A percentile compares a stretch with the other conserved stretches of the same genome.
Evolutionary conservation across 2,888 invertebrate species (phyloP).

Genomic region (Agrilus mali): DNA sequence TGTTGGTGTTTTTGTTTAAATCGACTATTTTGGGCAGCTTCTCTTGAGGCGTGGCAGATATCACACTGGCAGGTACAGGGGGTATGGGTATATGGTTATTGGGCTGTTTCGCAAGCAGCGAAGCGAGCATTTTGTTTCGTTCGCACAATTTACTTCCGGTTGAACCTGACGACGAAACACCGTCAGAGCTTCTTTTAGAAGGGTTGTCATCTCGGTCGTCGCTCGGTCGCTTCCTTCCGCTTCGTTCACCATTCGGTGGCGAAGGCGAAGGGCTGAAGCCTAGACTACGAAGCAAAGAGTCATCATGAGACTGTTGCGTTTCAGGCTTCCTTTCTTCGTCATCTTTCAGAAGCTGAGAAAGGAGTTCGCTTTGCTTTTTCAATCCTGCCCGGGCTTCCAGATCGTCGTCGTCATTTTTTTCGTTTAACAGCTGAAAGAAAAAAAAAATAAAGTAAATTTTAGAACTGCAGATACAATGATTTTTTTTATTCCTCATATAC

Average conservation of each 20-base stretch:
- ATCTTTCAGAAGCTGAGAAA: slow-evolving; percentile 47
- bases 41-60: slow-evolving; percentile 60
- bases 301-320: slow-evolving; percentile 35
- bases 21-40: slow-evolving; percentile 41
- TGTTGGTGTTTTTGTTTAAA: slow-evolving; percentile 20
- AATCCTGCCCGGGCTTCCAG: slow-evolving; percentile 46
- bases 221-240: slow-evolving; percentile 46
- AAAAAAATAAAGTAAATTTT: not conserved
- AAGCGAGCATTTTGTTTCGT: slow-evolving; percentile 76
- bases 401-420: slow-evolving; percentile 69
- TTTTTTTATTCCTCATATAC: no score
- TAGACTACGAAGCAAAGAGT: slow-evolving; percentile 40
- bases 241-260: slow-evolving; percentile 37
- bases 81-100: slow-evolving; percentile 46
- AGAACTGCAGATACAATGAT: no score
- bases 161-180: slow-evolving; percentile 29
- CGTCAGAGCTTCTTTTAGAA: slow-evolving; percentile 35
- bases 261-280: slow-evolving; percentile 45
- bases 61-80: slow-evolving; percentile 49
- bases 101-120: slow-evolving; percentile 64
- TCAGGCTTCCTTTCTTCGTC: slow-evolving; percentile 36
- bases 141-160: slow-evolving; percentile 59
- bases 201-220: slow-evolving; percentile 46
- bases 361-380: slow-evolving; percentile 48
- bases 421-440: slow-evolving; percentile 57